Percentiles rank a stretch among this genome's conserved stretches.
Evolutionary conservation across 1,140 invertebrate genomes (phyloP).

Genomic region (Meloidogyne exigua): DNA sequence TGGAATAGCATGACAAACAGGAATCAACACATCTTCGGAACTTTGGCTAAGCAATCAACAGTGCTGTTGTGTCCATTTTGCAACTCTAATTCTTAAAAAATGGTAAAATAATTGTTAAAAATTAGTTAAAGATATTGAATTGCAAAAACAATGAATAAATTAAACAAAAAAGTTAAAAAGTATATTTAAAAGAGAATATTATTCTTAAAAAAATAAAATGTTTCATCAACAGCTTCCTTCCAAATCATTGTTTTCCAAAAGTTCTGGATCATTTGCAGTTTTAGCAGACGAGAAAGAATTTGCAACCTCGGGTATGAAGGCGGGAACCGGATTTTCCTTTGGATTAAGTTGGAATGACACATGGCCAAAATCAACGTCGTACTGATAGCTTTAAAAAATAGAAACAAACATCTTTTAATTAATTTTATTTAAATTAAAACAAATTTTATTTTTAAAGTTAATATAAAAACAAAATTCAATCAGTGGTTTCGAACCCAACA

Average conservation of each 20-base stretch:
- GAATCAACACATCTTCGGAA: too few species aligned
- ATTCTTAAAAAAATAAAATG: not conserved
- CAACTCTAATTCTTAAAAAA: too few species aligned
- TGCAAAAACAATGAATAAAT: too few species aligned
- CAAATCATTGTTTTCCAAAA: slow-evolving; percentile 25
- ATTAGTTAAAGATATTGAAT: too few species aligned
- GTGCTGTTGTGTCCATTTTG: too few species aligned
- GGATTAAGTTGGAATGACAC: slow-evolving; percentile 32
- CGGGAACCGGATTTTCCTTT: slow-evolving; percentile 37
- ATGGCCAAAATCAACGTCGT: slow-evolving; percentile 52
- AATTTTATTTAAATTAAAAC: not conserved
- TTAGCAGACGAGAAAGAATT: not conserved
- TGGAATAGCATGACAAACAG: too few species aligned
- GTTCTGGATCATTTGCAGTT: not conserved
- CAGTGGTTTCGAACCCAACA: not conserved
- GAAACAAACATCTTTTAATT: not conserved
- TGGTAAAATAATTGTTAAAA: too few species aligned
- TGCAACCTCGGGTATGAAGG: slow-evolving; percentile 30
- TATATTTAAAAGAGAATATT: too few species aligned
- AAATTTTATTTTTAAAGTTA: too few species aligned
- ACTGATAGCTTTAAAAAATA: slow-evolving; percentile 34
- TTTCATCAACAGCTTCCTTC: slow-evolving; percentile 20
- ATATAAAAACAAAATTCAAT: not conserved
- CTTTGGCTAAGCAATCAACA: too few species aligned
- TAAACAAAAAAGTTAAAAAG: too few species aligned